Percentiles rank a stretch among this genome's conserved stretches.
Conservation (phyloP, 2,113 vertebrate genomes). For the Saguinus midas region DNA sequence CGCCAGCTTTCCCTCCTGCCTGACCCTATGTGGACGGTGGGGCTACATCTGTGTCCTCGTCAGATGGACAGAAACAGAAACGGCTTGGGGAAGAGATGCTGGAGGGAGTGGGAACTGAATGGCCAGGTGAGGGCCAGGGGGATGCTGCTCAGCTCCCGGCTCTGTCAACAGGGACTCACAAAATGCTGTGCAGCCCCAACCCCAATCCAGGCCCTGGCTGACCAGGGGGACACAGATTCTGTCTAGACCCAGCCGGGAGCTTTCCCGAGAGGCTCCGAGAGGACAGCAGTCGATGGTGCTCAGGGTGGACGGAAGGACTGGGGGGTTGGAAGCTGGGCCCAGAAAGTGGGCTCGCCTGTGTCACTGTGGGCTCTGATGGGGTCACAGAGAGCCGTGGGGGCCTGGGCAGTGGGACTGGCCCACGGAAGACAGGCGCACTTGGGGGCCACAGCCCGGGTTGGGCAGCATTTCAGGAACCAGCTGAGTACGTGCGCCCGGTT, state of each 20-base stretch:
- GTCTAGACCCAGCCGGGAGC: not conserved
- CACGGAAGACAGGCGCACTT: not conserved
- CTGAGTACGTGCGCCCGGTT: not conserved
- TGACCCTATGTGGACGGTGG: not conserved
- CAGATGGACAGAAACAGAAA: not conserved
- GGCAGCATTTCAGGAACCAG: not conserved
- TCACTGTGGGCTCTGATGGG: not conserved
- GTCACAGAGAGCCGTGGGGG: too few species aligned
- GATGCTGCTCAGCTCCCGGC: too few species aligned
- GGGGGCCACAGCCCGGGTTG: not conserved
- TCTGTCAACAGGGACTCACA: too few species aligned
- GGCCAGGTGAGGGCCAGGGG: not conserved
- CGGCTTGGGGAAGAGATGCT: not conserved
- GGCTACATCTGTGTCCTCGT: not conserved
- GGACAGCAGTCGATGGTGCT: not conserved
- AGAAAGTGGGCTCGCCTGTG: not conserved
- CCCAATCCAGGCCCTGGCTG: not conserved
- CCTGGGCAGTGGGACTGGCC: not conserved
- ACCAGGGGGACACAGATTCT: not conserved
- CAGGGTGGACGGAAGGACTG: accelerated
- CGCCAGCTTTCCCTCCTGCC: not conserved
- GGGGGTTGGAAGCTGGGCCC: not conserved
- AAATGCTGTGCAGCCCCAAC: too few species aligned
- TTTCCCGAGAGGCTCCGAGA: too few species aligned
- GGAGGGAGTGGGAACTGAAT: not conserved